Base-by-base conservation (phyloP, 2,888 invertebrate species). In the Epirrhoe tristata region DNA sequence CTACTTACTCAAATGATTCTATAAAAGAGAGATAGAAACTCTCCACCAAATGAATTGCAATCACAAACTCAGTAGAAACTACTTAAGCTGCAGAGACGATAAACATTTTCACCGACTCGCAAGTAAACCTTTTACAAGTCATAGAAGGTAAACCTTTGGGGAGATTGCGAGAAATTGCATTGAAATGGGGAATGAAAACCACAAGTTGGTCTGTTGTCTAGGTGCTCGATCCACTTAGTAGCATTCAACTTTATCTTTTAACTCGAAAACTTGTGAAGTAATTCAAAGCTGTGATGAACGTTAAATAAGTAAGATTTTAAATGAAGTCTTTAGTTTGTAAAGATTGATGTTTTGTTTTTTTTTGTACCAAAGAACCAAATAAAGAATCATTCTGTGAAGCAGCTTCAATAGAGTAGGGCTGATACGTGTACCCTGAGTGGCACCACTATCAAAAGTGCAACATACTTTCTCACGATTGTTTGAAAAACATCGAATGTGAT, bases 401-500 rank as follows among this genome's bases (percentile, higher is more conserved):
- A n/a, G n/a, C 46, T 46, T 48, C 2, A 50, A 55, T 39, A 48
- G 48, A 36, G n/a, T 12, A 6, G 16, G 46, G 5, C 8, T 17
- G 14, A 55, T 6, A 17, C 52, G 43, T 6, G 46, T 16, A 4
- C 54, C 34, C 34, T 48, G 54, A 32, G 32, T 2, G 4, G n/a
- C 46, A 2, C 48, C 16, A 17, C 48, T 50, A 48, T 50, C 50
- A 16, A 50, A 56, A 56, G 55, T 50, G 55, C 55, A 62, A 36
- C 5, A 51, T n/a, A 56, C 32, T 52, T 52, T 52, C 50, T 24
- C 16, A 52, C 50, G 39, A 7, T n/a, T 63, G 32, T 54, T 53
- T 60, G 43, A 56, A 34, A 51, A 59, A 56, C 52, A 60, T 57
- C 51, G 60, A 12, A 52, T 52, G 52, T n/a, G 63, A 56, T 62